Base-by-base conservation (phyloP, 2,113 vertebrate species). In the Spea multiplicata region DNA sequence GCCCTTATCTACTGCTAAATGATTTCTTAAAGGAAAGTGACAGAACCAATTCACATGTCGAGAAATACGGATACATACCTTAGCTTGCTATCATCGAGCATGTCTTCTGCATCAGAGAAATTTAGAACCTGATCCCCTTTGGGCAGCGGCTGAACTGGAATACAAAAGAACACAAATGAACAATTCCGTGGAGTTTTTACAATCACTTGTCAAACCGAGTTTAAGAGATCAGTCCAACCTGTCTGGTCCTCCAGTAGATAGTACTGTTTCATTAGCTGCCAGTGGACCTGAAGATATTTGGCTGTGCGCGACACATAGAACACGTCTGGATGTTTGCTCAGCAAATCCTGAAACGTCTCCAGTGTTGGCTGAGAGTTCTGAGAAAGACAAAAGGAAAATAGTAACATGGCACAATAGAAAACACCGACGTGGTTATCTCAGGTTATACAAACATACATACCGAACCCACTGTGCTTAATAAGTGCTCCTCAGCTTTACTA, bases 261-360 rank as follows among this genome's bases (percentile, higher is more conserved):
- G 83, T 98, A 97, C 86, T 99, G 97, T 81, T 98, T 98, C 84
- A 99, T 92, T 66, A 98, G 94, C 86, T 99, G 97, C 97, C 97
- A 99, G 85, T 99, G 96, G 2, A 96, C 91, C 90, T 97, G 91
- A 75, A 99, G 88, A 73, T 94, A 94, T 87, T 97, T 97, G 66
- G 95, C 92, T 0, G 95, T 96, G 6, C 96, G 95, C 0, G 95
- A 93, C 0, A 94, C 93, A 84, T 98, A 96, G 88, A 98, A 98
- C 75, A 95, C 90, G 16, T 93, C 89, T 0, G 96, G 95, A 82
- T 99, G 93, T 81, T 96, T 95, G 81, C 89, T 94, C 46, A 99
- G 87, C 81, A 99, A 87, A 55, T 97, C 95, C 89, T 97, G 96
- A 89, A 99, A 99, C 44, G 93, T 91, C 49, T 99, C 96, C 70